These are phyloP conservation scores for Microplitis mediator DNA, from an alignment of 1,140 invertebrate species.

Conservation along the genomic window DNA sequence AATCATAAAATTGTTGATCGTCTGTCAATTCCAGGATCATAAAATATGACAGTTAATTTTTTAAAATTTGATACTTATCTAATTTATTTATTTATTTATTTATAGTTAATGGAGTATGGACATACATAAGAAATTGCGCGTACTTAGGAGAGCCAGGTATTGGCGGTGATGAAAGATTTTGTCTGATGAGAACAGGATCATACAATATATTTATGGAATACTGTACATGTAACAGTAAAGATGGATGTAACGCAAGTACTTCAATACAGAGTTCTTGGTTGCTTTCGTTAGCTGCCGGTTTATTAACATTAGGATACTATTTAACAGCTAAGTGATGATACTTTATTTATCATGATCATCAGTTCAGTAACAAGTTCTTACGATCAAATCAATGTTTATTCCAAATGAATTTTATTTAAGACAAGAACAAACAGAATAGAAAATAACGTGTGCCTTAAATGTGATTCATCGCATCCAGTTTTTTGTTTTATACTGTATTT, in stretches of 20 bases:
- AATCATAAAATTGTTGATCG: no score
- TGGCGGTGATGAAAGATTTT: conserved; percentile 87
- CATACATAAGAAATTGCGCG: conserved; percentile 87
- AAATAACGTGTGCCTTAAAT: conserved; percentile 5
- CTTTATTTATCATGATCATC: no score
- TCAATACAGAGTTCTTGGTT: conserved; percentile 31
- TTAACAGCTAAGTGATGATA: neutral
- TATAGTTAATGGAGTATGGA: conserved; percentile 87
- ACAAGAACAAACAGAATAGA: no score
- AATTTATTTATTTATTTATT: conserved; percentile 34
- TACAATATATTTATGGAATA: conserved; percentile 94
- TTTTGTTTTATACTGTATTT: no score
- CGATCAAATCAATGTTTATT: neutral
- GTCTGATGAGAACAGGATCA: conserved; percentile 87
- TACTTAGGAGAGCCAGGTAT: conserved; percentile 90
- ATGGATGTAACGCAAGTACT: conserved; percentile 80
- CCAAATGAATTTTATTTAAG: no score
- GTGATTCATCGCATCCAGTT: neutral
- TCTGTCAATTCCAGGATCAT: no score
- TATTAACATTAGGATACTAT: conserved; percentile 29
- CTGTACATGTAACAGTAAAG: conserved; percentile 91
- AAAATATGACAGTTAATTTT: no score
- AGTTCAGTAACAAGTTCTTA: neutral
- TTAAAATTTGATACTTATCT: neutral
- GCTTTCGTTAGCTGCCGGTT: conserved; percentile 22